Conservation (phyloP, 2,888 invertebrate genomes). For the Mellilla xanthometata region DNA sequence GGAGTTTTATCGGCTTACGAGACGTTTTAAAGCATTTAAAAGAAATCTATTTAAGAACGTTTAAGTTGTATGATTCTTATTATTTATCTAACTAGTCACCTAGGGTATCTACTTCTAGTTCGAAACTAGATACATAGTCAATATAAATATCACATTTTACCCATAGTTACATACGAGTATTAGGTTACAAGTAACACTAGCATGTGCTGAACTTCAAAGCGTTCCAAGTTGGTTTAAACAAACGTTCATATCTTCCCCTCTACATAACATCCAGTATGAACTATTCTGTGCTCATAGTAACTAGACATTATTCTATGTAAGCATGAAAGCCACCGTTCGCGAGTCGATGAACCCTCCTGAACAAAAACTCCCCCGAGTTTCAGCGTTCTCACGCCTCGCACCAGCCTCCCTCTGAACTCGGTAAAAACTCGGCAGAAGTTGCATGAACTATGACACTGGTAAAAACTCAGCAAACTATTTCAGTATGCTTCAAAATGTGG, state of each 20-base stretch:
- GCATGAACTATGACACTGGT: slow-evolving; percentile 53
- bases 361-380: slow-evolving; percentile 77
- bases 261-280: neutral
- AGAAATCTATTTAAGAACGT: neutral
- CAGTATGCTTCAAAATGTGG: slow-evolving; percentile 25
- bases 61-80: no score
- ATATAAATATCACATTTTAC: no score
- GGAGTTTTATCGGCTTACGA: slow-evolving; percentile 50
- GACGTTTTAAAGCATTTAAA: neutral
- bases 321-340: slow-evolving; percentile 37
- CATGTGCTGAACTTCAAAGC: no score
- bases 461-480: slow-evolving; percentile 62
- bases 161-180: no score
- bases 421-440: slow-evolving; percentile 59
- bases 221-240: no score
- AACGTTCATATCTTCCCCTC: neutral
- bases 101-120: no score
- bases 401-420: slow-evolving; percentile 50
- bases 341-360: slow-evolving; percentile 71
- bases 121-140: no score
- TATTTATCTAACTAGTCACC: no score
- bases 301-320: neutral
- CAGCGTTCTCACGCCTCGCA: slow-evolving; percentile 70
- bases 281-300: neutral
- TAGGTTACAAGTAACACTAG: no score